Conservation (phyloP, 35 echinoderm and acorn worm genomes). For the Anneissia japonica region DNA sequence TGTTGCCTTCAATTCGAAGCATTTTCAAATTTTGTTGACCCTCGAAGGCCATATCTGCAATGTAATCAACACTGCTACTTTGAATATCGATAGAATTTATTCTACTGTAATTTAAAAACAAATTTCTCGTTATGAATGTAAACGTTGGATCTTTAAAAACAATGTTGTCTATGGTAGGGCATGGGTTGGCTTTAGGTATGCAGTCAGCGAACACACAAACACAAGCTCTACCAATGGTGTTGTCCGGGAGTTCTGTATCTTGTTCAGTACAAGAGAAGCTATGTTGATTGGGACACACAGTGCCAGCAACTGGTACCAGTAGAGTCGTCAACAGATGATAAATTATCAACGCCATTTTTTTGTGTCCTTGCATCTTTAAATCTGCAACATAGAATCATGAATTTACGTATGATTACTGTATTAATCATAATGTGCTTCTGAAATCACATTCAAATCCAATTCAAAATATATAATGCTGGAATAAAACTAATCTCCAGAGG, state of each 20-base stretch:
- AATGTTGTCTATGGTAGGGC: neutral
- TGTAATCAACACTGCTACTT: neutral
- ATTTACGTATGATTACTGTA: too few species aligned
- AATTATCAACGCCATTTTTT: neutral
- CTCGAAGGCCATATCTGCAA: neutral
- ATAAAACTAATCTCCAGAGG: too few species aligned
- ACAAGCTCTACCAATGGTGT: neutral
- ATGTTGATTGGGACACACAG: neutral
- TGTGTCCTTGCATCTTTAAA: too few species aligned
- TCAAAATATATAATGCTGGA: too few species aligned
- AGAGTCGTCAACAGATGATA: neutral
- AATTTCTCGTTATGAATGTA: neutral
- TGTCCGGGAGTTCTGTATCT: neutral
- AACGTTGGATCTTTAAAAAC: neutral
- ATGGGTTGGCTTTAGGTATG: neutral
- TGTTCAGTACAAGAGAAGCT: neutral
- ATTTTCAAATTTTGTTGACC: neutral
- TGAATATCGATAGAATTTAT: neutral
- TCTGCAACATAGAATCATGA: too few species aligned
- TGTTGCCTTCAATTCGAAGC: neutral
- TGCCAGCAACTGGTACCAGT: neutral
- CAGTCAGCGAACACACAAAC: neutral
- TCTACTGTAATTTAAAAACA: neutral
- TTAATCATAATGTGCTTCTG: too few species aligned
- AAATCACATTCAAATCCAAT: too few species aligned